Evolutionary conservation across 2,888 invertebrate genomes (phyloP), one percentile per base, ranked within the genome.

Genomic region (Oscheius sp.): DNA sequence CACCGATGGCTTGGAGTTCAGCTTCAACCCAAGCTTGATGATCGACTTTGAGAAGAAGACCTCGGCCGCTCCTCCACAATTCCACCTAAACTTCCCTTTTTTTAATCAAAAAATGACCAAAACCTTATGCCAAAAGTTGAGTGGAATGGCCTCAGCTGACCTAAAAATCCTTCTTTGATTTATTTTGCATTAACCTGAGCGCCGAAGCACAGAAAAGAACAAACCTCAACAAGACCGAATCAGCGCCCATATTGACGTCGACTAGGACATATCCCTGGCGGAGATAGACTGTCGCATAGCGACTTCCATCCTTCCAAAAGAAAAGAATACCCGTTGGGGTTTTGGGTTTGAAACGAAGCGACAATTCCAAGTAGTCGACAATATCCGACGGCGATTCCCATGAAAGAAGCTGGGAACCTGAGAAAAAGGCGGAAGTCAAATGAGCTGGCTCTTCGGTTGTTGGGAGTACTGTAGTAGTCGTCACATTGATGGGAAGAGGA

Each of bases 91-190:
- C n/a, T n/a, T n/a, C n/a, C n/a, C n/a, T n/a, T n/a, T n/a, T n/a
- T n/a, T n/a, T n/a, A n/a, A n/a, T n/a, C n/a, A n/a, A n/a, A n/a
- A n/a, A n/a, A n/a, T n/a, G n/a, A n/a, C n/a, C n/a, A n/a, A n/a
- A n/a, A n/a, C 27, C 42, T 73, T 78, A 65, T 81, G 81, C 81
- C 81, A 81, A 15, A 68, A 64, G 52, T 78, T 68, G 52, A 80
- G 48, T 23, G 72, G 67, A 25, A 80, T 71, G 8, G 70, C 68
- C 10, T 66, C 69, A 29, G 74, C 77, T 4, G 79, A 78, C 70
- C 79, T 76, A 53, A 52, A 73, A 37, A 2, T 37, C 37, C n/a
- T n/a, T n/a, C n/a, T n/a, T n/a, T n/a, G 25, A 48, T 48, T 48
- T 55, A 17, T 55, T 55, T 55, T 42, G 42, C 58, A 39, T 58